Base-by-base conservation (phyloP, 2,888 invertebrate species). In the Cryptus viduatorius region DNA sequence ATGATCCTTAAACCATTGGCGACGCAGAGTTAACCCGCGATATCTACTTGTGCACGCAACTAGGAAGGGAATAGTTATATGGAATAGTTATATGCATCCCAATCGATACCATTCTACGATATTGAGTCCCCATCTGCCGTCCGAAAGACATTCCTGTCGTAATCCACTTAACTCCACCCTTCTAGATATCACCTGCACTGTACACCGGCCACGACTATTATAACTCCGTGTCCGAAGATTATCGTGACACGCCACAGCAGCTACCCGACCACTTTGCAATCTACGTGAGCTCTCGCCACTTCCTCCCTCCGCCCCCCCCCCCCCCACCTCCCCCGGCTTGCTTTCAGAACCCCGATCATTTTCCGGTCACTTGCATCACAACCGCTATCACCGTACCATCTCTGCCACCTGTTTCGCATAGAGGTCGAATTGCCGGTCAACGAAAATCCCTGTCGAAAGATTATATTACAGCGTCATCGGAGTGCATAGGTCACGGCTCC, bases 151-250 rank as follows among this genome's bases (percentile, higher is more conserved):
- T 71, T 24, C 71, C 61, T 61, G 64, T 64, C 37, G 61, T 50
- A 79, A 71, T 71, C 79, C 69, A 69, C 78, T 79, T 64, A 71
- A 71, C 50, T 59, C 59, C 37, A 56, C 37, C 48, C 50, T 71
- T 31, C 37, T 19, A 3, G 29, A 29, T 48, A 37, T 53, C 16
- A 4, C 31, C 37, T 12, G 59, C 59, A 4, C 61, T 14, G 61
- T 29, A 19, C 46, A 64, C 50, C 42, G 19, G 12, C 37, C 46
- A 64, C 37, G 46, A 46, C 59, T 46, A 78, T 79, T 56, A 56
- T 71, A 71, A 71, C 68, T 71, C 69, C 16, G 71, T 50, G 50
- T 79, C 50, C 71, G 71, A 71, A 79, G 79, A 79, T 79, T 71
- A 64, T 61, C 56, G 56, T 37, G 79, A 50, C 50, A 61, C 48